Evolutionary conservation across 1,140 invertebrate genomes (phyloP), one percentile per base, ranked within the genome.

Genomic region (Dendrolimus punctatus): DNA sequence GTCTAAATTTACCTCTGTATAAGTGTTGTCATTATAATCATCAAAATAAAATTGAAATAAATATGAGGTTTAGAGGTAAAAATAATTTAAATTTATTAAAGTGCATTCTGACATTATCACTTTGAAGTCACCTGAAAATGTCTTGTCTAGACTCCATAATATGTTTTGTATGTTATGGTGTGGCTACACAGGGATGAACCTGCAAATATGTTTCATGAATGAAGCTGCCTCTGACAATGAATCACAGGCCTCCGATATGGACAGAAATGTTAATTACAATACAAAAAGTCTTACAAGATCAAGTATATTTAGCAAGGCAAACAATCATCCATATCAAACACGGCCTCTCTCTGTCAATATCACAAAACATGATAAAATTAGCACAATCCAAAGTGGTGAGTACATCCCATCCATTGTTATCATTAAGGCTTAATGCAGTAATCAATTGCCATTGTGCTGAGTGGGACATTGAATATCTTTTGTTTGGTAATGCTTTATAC

Each of bases 161-260:
- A 60, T 60, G 39, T 64, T 57, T 63, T 75, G 60, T 72, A 62
- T 80, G 58, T 79, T 86, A 56, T 76, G 79, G 80, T 74, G 71
- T 71, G 49, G 53, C 73, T 80, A 51, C 88, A 43, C 80, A 95
- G 94, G 94, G 52, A 96, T 94, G 92, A 97, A 97, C 87, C 91
- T 97, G 9, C 96, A 98, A 89, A 96, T 97, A 67, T 96, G 95
- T 89, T 97, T 97, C 83, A 95, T 98, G 94, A 98, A 98, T 81
- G 96, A 98, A 74, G 94, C 94, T 46, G 93, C 93, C 9, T 95
- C 94, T 47, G 95, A 96, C 70, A 93, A 90, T 59, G 93, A 94
- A 76, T 94, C 92, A 49, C 91, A 92, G 42, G 89, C 88, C 48
- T 93, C 92, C 40, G 93, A 94, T 60, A 87, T 89, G 54, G 92